Evolutionary conservation across 2,888 invertebrate genomes (phyloP).

Genomic region (Apoderus coryli): DNA sequence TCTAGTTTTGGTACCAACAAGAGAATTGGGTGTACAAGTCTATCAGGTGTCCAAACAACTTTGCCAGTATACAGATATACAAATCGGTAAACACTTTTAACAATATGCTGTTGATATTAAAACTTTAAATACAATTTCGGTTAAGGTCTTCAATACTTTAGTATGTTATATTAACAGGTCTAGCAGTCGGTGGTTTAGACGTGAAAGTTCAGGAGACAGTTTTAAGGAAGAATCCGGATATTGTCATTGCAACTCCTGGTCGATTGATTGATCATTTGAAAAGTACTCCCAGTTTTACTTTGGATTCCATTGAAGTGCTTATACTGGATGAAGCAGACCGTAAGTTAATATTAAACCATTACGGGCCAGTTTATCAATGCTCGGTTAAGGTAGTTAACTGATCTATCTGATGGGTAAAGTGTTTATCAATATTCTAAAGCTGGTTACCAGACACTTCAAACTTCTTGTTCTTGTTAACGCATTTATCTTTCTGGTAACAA

Average conservation of each 20-base stretch:
- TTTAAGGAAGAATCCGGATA: slow-evolving; percentile 81
- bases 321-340: slow-evolving; percentile 69
- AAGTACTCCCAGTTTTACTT: slow-evolving; percentile 81
- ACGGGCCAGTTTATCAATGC: too few relatives aligned
- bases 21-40: slow-evolving; percentile 96
- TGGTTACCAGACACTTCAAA: too few relatives aligned
- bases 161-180: slow-evolving; percentile 32
- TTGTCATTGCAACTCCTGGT: slow-evolving; percentile 97
- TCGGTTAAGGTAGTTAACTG: too few relatives aligned
- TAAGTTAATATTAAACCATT: too few relatives aligned
- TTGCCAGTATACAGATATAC: slow-evolving; percentile 70
- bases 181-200: slow-evolving; percentile 81
- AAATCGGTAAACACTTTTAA: slow-evolving; percentile 33
- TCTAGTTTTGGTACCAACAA: slow-evolving; percentile 86
- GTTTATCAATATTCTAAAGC: too few relatives aligned
- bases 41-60: slow-evolving; percentile 87
- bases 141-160: too few relatives aligned
- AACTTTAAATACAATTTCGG: too few relatives aligned
- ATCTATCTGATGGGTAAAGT: too few relatives aligned
- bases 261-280: slow-evolving; percentile 93
- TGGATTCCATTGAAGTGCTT: slow-evolving; percentile 81
- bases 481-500: too few relatives aligned
- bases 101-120: background rate
- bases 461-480: too few relatives aligned
- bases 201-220: slow-evolving; percentile 63